Conservation (phyloP, 2,888 invertebrate species). For the Ichneumoninae sp. region DNA sequence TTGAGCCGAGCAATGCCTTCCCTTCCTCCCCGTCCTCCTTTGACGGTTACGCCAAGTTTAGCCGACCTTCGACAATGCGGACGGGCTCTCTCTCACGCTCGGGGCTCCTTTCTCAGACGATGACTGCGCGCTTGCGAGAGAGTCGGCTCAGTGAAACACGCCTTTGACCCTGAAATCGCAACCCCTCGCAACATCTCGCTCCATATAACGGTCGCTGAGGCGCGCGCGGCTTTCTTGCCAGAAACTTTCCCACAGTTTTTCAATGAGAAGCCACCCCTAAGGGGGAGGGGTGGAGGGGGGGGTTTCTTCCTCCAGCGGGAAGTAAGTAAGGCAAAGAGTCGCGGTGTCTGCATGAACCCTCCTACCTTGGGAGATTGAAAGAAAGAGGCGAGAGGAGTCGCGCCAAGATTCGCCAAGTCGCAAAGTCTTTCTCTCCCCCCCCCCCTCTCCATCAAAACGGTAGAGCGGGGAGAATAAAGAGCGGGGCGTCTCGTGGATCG, state of each 20-base stretch:
- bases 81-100: conserved; percentile 54
- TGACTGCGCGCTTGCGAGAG: conserved; percentile 30
- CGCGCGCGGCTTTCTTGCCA: conserved; percentile 63
- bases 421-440: conserved; percentile 64
- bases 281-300: conserved; percentile 16
- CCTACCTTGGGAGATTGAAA: not conserved
- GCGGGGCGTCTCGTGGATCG: conserved; percentile 49
- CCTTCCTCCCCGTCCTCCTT: conserved; percentile 65
- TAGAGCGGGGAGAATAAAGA: not conserved
- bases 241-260: conserved; percentile 71
- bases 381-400: conserved; percentile 52
- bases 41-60: conserved; percentile 79
- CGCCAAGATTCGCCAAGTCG: conserved; percentile 69
- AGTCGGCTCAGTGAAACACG: conserved; percentile 56
- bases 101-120: not conserved
- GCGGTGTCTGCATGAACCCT: not conserved
- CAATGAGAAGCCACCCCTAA: conserved; percentile 7
- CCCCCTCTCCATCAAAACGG: no score
- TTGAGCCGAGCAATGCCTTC: conserved; percentile 70
- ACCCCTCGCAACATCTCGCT: conserved; percentile 69
- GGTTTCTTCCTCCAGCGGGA: conserved; percentile 14
- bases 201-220: conserved; percentile 55
- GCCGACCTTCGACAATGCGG: conserved; percentile 79
- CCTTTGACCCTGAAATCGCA: conserved; percentile 76
- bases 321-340: conserved; percentile 40